A percentile compares a stretch with the other conserved stretches of the same genome.
phyloP scores from a whole-genome alignment of 1,140 invertebrate genomes.

The Berghia stephanieae region DNA sequence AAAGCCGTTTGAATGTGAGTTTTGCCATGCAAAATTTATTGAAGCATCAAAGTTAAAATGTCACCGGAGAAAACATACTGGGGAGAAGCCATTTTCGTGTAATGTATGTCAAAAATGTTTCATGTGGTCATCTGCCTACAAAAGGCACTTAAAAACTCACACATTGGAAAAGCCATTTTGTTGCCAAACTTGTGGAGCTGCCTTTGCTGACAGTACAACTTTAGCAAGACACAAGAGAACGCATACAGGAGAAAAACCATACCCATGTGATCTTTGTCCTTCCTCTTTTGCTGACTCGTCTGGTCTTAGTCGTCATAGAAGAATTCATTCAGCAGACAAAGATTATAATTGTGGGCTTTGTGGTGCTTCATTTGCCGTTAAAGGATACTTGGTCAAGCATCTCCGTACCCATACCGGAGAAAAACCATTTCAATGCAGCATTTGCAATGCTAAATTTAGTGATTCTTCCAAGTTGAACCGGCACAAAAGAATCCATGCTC shows the following conservation, averaged over 20 bases:
- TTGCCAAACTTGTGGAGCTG: slow-evolving; percentile 37
- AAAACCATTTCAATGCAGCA: slow-evolving; percentile 91
- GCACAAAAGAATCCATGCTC: slow-evolving; percentile 26
- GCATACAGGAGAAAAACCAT: slow-evolving; percentile 39
- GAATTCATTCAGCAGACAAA: slow-evolving; percentile 37
- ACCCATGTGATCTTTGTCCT: slow-evolving; percentile 35
- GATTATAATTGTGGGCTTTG: slow-evolving; percentile 84
- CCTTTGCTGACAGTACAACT: slow-evolving; percentile 32
- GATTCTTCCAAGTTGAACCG: slow-evolving; percentile 10
- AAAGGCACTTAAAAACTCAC: slow-evolving; percentile 37
- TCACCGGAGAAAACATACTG: slow-evolving; percentile 28
- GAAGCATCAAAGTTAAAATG: slow-evolving; percentile 32
- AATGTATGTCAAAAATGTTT: slow-evolving; percentile 30
- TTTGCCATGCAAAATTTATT: slow-evolving; percentile 26
- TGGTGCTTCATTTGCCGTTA: slow-evolving; percentile 85
- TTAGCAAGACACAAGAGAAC: slow-evolving; percentile 32
- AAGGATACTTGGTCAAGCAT: slow-evolving; percentile 91
- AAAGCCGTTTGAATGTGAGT: slow-evolving; percentile 19
- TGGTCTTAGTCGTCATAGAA: slow-evolving; percentile 29
- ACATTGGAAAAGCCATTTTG: slow-evolving; percentile 33
- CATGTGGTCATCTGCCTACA: slow-evolving; percentile 31
- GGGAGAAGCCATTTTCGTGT: slow-evolving; percentile 37
- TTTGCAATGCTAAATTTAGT: slow-evolving; percentile 70
- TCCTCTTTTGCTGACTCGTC: slow-evolving; percentile 30
- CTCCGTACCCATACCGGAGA: slow-evolving; percentile 94